A percentile compares a stretch with the other conserved stretches of the same genome.
Evolutionary conservation across 2,888 invertebrate species (phyloP).

Genomic region (Scaptomyza tumidula): DNA sequence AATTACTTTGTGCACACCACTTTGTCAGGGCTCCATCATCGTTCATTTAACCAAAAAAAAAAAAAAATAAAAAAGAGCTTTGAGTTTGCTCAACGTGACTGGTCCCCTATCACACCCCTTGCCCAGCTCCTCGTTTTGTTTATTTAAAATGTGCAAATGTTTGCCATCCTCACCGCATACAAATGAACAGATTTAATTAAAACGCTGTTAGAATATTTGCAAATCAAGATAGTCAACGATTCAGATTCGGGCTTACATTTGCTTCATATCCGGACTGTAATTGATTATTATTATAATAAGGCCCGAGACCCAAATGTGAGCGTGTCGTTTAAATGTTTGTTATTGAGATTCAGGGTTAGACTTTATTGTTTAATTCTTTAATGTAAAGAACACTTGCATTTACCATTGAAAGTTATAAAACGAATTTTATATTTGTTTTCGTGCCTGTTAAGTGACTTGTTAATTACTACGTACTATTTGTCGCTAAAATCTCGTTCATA

Average conservation of each 20-base stretch:
- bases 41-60: conserved; percentile 48
- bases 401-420: neutral
- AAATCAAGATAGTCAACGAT: conserved; percentile 10
- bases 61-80: conserved; percentile 21
- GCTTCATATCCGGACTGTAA: conserved; percentile 2
- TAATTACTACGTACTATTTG: neutral
- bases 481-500: neutral
- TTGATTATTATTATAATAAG: neutral
- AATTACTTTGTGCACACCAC: conserved; percentile 49
- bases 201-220: conserved; percentile 41
- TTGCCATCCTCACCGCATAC: conserved; percentile 56
- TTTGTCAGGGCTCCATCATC: conserved; percentile 47
- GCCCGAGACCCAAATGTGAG: neutral
- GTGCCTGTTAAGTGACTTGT: neutral
- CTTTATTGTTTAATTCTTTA: neutral
- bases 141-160: conserved; percentile 51
- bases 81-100: conserved; percentile 36
- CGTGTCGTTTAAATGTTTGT: neutral
- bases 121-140: conserved; percentile 35
- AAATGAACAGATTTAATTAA: conserved; percentile 45
- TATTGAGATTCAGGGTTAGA: neutral
- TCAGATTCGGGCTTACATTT: conserved; percentile 14
- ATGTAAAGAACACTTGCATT: neutral
- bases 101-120: conserved; percentile 16
- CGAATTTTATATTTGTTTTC: neutral